Conservation (phyloP, 2,888 invertebrate genomes). For the Drosophila sordidula region DNA sequence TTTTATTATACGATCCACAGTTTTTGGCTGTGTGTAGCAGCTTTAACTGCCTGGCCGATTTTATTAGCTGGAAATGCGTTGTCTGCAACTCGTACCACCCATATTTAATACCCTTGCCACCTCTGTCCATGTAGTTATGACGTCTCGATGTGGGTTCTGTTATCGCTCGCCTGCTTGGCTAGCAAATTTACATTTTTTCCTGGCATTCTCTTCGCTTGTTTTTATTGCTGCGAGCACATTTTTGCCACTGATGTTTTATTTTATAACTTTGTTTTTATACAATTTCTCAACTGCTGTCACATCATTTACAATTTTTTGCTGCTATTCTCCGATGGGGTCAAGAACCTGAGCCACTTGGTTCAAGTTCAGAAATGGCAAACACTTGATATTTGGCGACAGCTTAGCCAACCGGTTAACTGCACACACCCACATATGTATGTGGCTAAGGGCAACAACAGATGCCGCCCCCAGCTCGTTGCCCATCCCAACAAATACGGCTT, state of each 20-base stretch:
- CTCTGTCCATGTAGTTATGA: slow-evolving; percentile 46
- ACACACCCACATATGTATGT: slow-evolving; percentile 31
- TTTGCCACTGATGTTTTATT: slow-evolving; percentile 48
- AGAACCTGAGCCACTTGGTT: slow-evolving; percentile 35
- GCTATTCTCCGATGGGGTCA: slow-evolving; percentile 47
- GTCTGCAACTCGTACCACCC: slow-evolving; percentile 3
- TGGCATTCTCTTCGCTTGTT: slow-evolving; percentile 26
- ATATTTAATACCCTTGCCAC: slow-evolving; percentile 12
- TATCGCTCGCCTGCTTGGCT: slow-evolving; percentile 42
- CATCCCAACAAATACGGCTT: not conserved
- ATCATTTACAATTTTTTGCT: slow-evolving; percentile 57
- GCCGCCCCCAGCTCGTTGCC: not conserved
- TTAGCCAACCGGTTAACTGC: slow-evolving; percentile 49
- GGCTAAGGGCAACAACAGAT: slow-evolving; percentile 17
- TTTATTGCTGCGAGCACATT: slow-evolving; percentile 25
- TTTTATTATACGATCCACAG: slow-evolving; percentile 19
- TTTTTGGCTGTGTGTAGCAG: slow-evolving; percentile 15
- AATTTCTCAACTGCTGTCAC: slow-evolving; percentile 63
- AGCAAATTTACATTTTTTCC: slow-evolving; percentile 55
- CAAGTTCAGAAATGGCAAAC: slow-evolving; percentile 14
- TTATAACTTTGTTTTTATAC: slow-evolving; percentile 73
- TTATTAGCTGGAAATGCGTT: slow-evolving; percentile 64
- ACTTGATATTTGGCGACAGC: slow-evolving; percentile 23
- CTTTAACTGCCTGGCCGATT: slow-evolving; percentile 60
- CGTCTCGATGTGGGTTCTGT: slow-evolving; percentile 54